Evolutionary conservation across 2,113 vertebrate genomes (phyloP), one percentile per base, ranked within the genome.

Genomic region (Ophiodon elongatus): DNA sequence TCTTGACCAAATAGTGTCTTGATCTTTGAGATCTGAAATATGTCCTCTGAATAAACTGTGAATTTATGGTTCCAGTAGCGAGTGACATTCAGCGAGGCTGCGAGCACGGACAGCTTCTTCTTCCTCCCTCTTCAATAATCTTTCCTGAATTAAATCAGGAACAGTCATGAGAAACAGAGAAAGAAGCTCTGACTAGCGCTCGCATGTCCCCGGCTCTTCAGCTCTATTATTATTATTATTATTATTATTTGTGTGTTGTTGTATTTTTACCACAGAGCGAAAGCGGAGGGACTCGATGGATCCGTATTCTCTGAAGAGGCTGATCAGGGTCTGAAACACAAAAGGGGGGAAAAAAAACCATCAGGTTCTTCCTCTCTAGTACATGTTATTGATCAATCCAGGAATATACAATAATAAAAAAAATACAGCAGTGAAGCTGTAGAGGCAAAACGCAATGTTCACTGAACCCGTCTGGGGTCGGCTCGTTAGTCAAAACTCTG

Each of bases 211-310:
- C 13, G 15, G 15, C 23, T 4, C 25, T 31, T 45, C 25, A 66
- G 4, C 9, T 13, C 23, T 21, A 1, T 14, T n/a, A n/a, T n/a
- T n/a, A n/a, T n/a, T n/a, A n/a, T n/a, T n/a, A n/a, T n/a, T n/a
- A n/a, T n/a, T n/a, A n/a, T n/a, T n/a, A n/a, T n/a, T 15, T 29
- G n/a, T 57, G 6, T 69, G 13, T 41, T 2, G 21, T 10, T 15
- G 33, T 21, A 0, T 57, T 92, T 95, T 15, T 96, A 99, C 98
- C 96, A 99, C 87, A 68, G 97, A 99, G 74, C 98, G 97, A 79
- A 99, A 98, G 13, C 98, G 96, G 71, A 98, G 81, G 13, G 97
- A 97, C 91, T 98, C 96, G 76, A 99, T 97, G 72, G 83, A 68
- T 80, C 98, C 98, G 76, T 96, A 94, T 10, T 95, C 95, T 88